These are phyloP conservation scores for Euclidia mi DNA, from an alignment of 2,888 invertebrate species.

Conservation along the genomic window DNA sequence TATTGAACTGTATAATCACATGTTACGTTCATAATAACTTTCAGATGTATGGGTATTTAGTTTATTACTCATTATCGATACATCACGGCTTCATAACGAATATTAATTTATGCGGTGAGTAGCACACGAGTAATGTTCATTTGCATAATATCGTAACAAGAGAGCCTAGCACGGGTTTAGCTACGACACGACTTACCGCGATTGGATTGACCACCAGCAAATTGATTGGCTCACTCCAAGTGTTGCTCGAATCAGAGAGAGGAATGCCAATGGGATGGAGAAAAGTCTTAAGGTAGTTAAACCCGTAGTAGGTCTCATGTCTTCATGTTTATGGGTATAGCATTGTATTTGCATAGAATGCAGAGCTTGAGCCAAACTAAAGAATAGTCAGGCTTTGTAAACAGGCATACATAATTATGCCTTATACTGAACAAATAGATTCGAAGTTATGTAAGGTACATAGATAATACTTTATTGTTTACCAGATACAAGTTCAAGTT, in stretches of 20 bases:
- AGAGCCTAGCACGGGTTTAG: too few relatives aligned
- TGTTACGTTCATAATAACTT: background rate
- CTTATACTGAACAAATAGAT: background rate
- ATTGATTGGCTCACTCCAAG: too few relatives aligned
- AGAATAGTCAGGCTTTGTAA: slow-evolving; percentile 26
- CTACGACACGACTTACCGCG: too few relatives aligned
- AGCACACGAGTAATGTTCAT: slow-evolving; percentile 18
- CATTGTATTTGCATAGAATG: slow-evolving; percentile 57
- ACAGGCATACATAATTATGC: slow-evolving; percentile 9
- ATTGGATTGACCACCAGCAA: too few relatives aligned
- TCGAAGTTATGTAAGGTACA: too few relatives aligned
- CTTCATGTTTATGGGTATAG: slow-evolving; percentile 8
- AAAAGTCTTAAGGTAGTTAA: too few relatives aligned
- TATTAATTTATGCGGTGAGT: slow-evolving; percentile 36
- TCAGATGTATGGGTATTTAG: background rate
- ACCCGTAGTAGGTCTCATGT: background rate
- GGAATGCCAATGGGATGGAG: too few relatives aligned
- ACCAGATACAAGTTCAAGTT: too few relatives aligned
- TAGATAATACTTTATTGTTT: too few relatives aligned
- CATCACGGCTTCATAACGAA: background rate
- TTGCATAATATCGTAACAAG: slow-evolving; percentile 46
- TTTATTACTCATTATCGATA: background rate
- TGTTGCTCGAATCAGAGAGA: too few relatives aligned
- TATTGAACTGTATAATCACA: too few relatives aligned
- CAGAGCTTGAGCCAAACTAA: slow-evolving; percentile 52